Percentiles rank a stretch among this genome's conserved stretches.
Evolutionary conservation across 2,888 invertebrate genomes (phyloP).

Genomic region (Bhutanitis thaidina): DNA sequence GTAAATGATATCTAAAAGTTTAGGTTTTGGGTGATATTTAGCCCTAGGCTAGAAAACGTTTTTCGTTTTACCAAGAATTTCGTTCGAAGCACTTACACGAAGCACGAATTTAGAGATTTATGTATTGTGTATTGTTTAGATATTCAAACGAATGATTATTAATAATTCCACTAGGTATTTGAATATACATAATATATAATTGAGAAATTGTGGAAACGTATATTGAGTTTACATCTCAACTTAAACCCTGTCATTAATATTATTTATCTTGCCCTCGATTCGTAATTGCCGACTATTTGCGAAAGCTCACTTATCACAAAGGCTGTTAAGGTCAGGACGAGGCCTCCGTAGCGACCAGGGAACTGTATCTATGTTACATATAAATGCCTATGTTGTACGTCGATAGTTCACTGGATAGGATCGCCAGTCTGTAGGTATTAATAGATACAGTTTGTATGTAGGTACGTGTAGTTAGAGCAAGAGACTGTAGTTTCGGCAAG

Average conservation of each 20-base stretch:
- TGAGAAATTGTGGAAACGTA: too few species aligned
- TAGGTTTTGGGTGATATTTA: too few species aligned
- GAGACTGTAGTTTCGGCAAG: slow-evolving; percentile 18
- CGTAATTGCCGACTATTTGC: slow-evolving; percentile 10
- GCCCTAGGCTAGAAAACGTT: too few species aligned
- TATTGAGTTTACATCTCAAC: neutral
- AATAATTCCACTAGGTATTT: too few species aligned
- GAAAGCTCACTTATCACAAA: slow-evolving; percentile 13
- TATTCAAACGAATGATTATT: too few species aligned
- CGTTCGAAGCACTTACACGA: too few species aligned
- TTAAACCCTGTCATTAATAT: neutral
- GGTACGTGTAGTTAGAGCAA: slow-evolving; percentile 5
- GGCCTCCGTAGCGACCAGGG: neutral
- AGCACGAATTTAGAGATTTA: too few species aligned
- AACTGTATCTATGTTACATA: neutral
- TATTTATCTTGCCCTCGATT: neutral
- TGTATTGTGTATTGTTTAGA: too few species aligned
- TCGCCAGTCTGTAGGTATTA: neutral
- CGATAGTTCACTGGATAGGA: slow-evolving; percentile 7
- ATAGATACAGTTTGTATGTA: neutral
- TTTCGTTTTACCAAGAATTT: too few species aligned
- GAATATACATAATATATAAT: too few species aligned
- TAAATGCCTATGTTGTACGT: neutral
- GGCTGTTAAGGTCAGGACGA: slow-evolving; percentile 9
- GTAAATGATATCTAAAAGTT: too few species aligned